A percentile compares a stretch with the other conserved stretches of the same genome.
These are phyloP conservation scores for Petrolisthes cinctipes DNA, from an alignment of 2,888 invertebrate genomes.

Conservation along the genomic window DNA sequence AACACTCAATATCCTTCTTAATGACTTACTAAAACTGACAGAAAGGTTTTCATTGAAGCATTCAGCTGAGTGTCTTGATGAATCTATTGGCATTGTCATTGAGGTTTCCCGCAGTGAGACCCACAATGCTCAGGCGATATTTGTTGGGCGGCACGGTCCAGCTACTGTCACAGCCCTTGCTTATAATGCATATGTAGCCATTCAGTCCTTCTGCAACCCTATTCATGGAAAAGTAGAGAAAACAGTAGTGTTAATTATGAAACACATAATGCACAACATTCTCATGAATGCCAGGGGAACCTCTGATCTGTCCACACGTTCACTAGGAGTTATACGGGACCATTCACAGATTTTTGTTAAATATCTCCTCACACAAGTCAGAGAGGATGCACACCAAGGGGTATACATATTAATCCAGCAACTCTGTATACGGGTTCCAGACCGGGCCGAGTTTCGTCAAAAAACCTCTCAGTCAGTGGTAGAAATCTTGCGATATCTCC, in stretches of 20 bases:
- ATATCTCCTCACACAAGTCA: constrained; percentile 66
- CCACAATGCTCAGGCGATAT: constrained; percentile 57
- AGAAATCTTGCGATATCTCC: constrained; percentile 69
- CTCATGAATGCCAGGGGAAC: constrained; percentile 64
- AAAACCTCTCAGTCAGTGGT: constrained; percentile 70
- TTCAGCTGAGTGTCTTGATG: constrained; percentile 71
- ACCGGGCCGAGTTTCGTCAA: constrained; percentile 71
- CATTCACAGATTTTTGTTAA: constrained; percentile 65
- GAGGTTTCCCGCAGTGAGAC: constrained; percentile 69
- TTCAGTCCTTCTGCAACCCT: constrained; percentile 69
- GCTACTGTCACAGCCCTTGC: constrained; percentile 66
- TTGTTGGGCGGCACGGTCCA: constrained; percentile 63
- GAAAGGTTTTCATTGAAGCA: constrained; percentile 71
- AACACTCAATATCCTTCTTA: constrained; percentile 69
- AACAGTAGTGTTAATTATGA: constrained; percentile 62
- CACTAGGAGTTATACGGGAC: constrained; percentile 64
- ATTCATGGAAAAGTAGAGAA: constrained; percentile 70
- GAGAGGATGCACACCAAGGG: constrained; percentile 67
- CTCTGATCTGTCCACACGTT: constrained; percentile 61
- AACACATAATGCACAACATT: constrained; percentile 64
- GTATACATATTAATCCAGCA: constrained; percentile 71
- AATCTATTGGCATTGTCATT: constrained; percentile 69
- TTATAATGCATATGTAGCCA: constrained; percentile 70
- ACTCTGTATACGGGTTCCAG: constrained; percentile 71
- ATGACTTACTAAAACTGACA: constrained; percentile 70